Percentiles rank a stretch among this genome's conserved stretches.
Conservation (phyloP, 2,888 invertebrate species). For the Meloe dianella region DNA sequence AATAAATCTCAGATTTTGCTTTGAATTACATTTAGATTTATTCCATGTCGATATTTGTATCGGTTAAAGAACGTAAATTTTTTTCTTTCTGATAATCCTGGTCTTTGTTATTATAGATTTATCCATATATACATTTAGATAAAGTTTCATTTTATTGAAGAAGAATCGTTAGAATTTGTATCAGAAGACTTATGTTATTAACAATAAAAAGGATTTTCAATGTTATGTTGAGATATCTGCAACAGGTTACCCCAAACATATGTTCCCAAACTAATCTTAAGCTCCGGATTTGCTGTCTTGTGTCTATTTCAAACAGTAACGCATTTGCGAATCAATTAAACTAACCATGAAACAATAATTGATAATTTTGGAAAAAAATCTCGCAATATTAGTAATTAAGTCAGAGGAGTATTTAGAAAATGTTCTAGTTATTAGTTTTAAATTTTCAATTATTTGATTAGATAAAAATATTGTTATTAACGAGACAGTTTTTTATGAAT, state of each 20-base stretch:
- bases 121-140: background rate
- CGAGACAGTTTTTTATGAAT: background rate
- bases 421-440: too few relatives aligned
- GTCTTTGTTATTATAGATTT: background rate
- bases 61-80: background rate
- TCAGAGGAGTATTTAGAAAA: too few relatives aligned
- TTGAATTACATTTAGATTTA: background rate
- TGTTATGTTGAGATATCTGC: conserved; percentile 15
- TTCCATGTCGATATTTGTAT: background rate
- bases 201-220: conserved; percentile 13
- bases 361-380: background rate
- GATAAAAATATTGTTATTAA: too few relatives aligned
- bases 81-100: background rate
- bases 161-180: background rate
- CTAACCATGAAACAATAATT: background rate
- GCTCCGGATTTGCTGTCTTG: conserved; percentile 18
- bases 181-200: background rate
- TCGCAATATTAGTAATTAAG: too few relatives aligned
- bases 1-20: background rate
- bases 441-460: too few relatives aligned
- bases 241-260: conserved; percentile 21
- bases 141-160: background rate
- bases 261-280: conserved; percentile 22
- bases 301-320: background rate
- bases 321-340: background rate